Percentiles rank a stretch among this genome's conserved stretches.
These are phyloP conservation scores for Paramisgurnus dabryanus DNA, from an alignment of 2,113 vertebrate species.

Conservation along the genomic window DNA sequence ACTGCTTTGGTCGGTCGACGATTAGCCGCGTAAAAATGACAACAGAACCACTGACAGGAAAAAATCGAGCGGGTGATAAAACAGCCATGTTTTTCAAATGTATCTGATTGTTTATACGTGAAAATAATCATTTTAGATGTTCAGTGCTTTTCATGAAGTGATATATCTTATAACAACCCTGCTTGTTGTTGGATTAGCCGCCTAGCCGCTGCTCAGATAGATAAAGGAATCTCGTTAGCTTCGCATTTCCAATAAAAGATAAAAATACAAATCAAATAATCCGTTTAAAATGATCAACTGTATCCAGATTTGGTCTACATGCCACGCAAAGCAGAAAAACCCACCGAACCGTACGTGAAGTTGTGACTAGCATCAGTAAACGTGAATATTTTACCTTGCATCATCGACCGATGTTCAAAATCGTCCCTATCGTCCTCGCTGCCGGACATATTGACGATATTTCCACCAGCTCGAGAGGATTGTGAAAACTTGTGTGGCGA, in stretches of 20 bases:
- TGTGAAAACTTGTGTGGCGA: conserved; percentile 30
- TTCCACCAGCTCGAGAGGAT: conserved; percentile 35
- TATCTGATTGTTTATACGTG: not conserved
- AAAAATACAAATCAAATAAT: not conserved
- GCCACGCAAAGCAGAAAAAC: not conserved
- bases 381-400: conserved; percentile 69
- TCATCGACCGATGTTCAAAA: conserved; percentile 69
- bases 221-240: conserved; percentile 5
- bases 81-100: not conserved
- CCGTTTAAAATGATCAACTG: not conserved
- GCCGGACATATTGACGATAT: conserved; percentile 70
- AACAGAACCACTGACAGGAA: not conserved
- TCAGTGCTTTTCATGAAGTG: not conserved
- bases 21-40: conserved; percentile 22
- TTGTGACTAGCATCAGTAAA: conserved; percentile 1
- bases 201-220: not conserved
- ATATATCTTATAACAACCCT: not conserved
- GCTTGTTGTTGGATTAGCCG: conserved; percentile 15
- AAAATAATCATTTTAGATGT: not conserved
- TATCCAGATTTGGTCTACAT: not conserved
- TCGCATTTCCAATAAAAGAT: not conserved
- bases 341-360: not conserved
- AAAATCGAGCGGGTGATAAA: not conserved
- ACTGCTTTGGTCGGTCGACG: not conserved
- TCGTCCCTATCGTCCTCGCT: conserved; percentile 78